A percentile compares a stretch with the other conserved stretches of the same genome.
Conservation (phyloP, 2,797 vertebrate genomes). For the Hybognathus amarus region DNA sequence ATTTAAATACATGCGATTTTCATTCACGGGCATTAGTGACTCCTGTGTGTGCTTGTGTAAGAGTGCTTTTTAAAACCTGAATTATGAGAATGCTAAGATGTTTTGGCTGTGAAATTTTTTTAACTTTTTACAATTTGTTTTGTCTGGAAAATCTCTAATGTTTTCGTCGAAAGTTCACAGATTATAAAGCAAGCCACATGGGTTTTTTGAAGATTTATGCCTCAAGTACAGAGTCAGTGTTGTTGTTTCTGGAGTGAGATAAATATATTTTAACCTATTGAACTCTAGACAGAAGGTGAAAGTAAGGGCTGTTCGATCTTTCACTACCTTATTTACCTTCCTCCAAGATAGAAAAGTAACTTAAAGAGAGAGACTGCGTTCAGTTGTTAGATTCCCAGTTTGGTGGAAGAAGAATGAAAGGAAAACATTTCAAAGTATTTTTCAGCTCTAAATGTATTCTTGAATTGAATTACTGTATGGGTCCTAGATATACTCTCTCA, state of each 20-base stretch:
- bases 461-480: background rate
- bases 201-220: background rate
- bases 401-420: background rate
- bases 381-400: background rate
- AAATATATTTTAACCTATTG: constrained; percentile 22
- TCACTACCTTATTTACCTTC: constrained; percentile 57
- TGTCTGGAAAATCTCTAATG: constrained; percentile 28
- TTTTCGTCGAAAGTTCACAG: background rate
- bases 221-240: background rate
- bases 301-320: constrained; percentile 54
- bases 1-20: constrained; percentile 4
- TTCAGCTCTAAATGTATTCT: background rate
- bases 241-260: constrained; percentile 20
- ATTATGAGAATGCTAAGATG: constrained; percentile 14
- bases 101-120: constrained; percentile 43
- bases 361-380: background rate
- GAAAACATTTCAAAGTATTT: background rate
- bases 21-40: constrained; percentile 45
- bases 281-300: constrained; percentile 25
- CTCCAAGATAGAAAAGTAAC: constrained; percentile 20
- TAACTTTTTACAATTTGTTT: constrained; percentile 44
- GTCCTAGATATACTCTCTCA: background rate
- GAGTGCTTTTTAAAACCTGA: constrained; percentile 14
- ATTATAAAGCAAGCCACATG: constrained; percentile 5
- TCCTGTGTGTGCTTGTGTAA: background rate